Evolutionary conservation across 2,113 vertebrate species (phyloP), one percentile per base, ranked within the genome.

Genomic region (Vulpes ferrilata): DNA sequence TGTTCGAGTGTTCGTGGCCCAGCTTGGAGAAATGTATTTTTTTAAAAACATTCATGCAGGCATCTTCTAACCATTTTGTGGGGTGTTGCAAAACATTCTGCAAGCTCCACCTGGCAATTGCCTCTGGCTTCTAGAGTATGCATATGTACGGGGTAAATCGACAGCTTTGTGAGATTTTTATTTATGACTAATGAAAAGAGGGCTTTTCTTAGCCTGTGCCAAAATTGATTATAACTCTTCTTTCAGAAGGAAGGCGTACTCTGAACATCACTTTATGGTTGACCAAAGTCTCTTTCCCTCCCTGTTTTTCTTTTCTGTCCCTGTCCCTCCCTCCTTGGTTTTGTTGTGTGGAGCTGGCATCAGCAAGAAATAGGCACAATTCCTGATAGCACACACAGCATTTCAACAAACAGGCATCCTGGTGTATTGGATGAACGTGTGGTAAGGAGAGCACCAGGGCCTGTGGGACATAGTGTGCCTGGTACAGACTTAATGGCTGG

Each of bases 31-130:
- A 38, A 90, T 48, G 57, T 57, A 27, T n/a, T 89, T 83, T 83
- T 69, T 69, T 35, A 59, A 93, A 74, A 88, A 35, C 43, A 48
- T 30, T 73, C 25, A 38, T 19, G 51, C 38, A 62, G 82, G 25
- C 13, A 93, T 96, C 62, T 81, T 60, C 32, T 88, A 84, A 67
- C 15, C n/a, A 35, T 64, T 84, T n/a, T 30, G 64, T 64, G 89
- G 25, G 87, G 17, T 83, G 59, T 51, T 57, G 93, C 57, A 35
- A 55, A 93, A 85, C 22, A 51, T 35, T 91, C 78, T 57, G 64
- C 57, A 35, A 89, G 12, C 71, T 82, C 80, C 71, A 85, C 84
- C 87, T 73, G 65, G 53, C 79, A 43, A 15, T 65, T 27, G 60
- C 86, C 85, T 91, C n/a, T 89, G 57, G 22, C 78, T 89, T 48